Evolutionary conservation across 2,888 invertebrate genomes (phyloP).

Genomic region (Acleris cristana): DNA sequence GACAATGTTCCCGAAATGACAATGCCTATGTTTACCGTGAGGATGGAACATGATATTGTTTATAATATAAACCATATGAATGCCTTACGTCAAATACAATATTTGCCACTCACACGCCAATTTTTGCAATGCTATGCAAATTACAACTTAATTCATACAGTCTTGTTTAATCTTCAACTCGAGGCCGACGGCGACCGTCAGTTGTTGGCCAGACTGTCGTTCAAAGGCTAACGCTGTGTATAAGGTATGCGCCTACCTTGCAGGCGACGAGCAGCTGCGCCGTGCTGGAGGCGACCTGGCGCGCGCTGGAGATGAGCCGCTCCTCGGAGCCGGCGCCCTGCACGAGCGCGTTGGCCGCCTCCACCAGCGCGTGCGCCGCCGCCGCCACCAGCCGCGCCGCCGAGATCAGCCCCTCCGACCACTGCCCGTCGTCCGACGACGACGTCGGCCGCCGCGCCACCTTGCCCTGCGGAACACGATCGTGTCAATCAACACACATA

Average conservation of each 20-base stretch:
- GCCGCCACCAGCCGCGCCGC: conserved; percentile 98
- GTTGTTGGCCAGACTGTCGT: no score
- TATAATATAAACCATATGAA: no score
- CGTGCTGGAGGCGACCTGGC: conserved; percentile 98
- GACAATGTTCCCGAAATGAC: no score
- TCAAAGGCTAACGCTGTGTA: no score
- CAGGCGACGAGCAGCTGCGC: conserved; percentile 99
- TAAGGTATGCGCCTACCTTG: conserved; percentile 84
- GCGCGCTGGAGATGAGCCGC: conserved; percentile 97
- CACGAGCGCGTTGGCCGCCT: conserved; percentile 98
- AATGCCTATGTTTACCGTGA: no score
- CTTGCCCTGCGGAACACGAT: conserved; percentile 85
- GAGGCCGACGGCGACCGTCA: no score
- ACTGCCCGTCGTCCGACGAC: conserved; percentile 97
- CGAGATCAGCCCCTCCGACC: conserved; percentile 98
- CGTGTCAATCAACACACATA: not conserved
- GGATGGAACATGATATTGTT: no score
- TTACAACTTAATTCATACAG: no score
- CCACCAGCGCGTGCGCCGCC: conserved; percentile 98
- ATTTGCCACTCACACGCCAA: no score
- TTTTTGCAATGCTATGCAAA: no score
- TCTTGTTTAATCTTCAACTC: no score
- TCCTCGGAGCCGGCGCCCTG: conserved; percentile 96
- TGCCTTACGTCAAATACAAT: no score
- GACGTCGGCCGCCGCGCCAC: conserved; percentile 91